Conservation (phyloP, 2,113 vertebrate species). For the Cinclus cinclus region DNA sequence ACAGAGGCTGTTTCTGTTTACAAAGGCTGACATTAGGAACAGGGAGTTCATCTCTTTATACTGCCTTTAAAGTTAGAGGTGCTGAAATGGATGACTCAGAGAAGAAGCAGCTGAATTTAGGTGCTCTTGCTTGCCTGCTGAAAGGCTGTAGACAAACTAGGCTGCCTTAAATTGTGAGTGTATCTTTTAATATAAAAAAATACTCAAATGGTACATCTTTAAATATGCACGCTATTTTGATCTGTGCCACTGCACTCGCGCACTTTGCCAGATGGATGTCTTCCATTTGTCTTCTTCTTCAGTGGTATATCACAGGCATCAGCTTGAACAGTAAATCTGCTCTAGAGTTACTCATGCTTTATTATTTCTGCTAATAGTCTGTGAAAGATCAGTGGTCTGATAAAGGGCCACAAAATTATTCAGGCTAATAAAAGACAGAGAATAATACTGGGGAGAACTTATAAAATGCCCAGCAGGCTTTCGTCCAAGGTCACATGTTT, state of each 20-base stretch:
- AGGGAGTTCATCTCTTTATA: background rate
- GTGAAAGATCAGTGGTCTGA: background rate
- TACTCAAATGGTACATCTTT: background rate
- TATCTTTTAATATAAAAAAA: background rate
- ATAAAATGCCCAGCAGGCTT: background rate
- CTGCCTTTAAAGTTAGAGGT: background rate
- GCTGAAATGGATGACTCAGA: background rate
- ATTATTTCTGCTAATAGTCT: background rate
- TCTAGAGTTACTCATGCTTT: background rate
- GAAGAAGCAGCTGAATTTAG: background rate
- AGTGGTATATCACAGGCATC: background rate
- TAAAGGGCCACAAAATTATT: background rate
- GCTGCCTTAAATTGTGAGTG: background rate
- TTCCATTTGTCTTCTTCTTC: background rate
- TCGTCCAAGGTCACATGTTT: background rate
- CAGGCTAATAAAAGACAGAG: background rate
- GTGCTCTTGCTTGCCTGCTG: background rate
- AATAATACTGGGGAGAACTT: background rate
- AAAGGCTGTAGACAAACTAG: background rate
- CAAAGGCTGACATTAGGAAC: background rate
- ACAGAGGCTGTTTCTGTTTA: background rate
- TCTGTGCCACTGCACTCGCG: background rate
- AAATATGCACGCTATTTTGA: constrained; percentile 21
- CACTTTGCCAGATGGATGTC: background rate
- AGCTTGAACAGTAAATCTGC: background rate